Conservation (phyloP, 1,140 invertebrate genomes). For the Harlomillsia oculata region DNA sequence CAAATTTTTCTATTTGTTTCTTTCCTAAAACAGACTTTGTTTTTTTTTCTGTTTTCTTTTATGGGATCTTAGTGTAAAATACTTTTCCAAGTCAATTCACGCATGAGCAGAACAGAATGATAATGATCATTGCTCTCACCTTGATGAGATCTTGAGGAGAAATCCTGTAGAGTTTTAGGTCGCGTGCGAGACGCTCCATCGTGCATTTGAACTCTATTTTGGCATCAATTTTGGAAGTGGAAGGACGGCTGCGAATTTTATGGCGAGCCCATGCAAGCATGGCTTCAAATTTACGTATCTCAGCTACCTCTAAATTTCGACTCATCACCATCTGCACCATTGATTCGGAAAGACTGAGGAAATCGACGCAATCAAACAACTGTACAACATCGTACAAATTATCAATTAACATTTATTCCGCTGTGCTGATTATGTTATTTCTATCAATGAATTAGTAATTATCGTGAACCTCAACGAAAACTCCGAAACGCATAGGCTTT, state of each 20-base stretch:
- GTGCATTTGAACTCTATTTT: conserved; percentile 83
- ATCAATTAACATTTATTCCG: not conserved
- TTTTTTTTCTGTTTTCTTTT: too few species aligned
- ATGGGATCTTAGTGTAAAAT: too few species aligned
- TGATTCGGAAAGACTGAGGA: conserved; percentile 76
- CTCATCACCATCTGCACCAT: conserved; percentile 94
- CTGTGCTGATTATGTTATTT: not conserved
- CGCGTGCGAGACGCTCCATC: conserved; percentile 77
- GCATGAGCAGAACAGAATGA: too few species aligned
- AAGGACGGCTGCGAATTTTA: conserved; percentile 57
- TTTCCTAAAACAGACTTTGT: too few species aligned
- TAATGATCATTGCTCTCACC: conserved; percentile 45
- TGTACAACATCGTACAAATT: conserved; percentile 47
- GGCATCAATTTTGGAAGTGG: conserved; percentile 60
- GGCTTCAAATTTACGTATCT: conserved; percentile 86
- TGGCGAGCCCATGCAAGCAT: conserved; percentile 82
- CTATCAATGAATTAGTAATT: too few species aligned
- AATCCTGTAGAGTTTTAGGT: conserved; percentile 81
- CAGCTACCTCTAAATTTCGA: conserved; percentile 68
- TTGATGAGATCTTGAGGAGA: conserved; percentile 86
- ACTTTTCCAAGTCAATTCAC: too few species aligned
- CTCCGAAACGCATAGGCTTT: too few species aligned
- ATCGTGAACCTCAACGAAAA: too few species aligned
- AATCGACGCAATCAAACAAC: conserved; percentile 71
- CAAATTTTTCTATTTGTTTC: too few species aligned